Percentiles rank a stretch among this genome's conserved stretches.
Evolutionary conservation across 2,888 invertebrate species (phyloP).

Genomic region (Xestia c-nigrum): DNA sequence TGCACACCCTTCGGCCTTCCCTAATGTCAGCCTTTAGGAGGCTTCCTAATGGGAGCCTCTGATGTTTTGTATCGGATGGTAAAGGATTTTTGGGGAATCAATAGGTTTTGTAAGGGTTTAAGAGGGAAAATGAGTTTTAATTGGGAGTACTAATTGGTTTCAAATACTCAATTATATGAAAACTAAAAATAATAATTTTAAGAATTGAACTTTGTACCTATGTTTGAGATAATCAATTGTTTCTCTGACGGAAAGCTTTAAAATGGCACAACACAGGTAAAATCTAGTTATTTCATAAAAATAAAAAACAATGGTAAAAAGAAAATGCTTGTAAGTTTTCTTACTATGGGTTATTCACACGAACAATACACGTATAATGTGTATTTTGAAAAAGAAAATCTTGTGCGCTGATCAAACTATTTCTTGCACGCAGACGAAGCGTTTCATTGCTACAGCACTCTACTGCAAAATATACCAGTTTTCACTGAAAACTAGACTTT

Average conservation of each 20-base stretch:
- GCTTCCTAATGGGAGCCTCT: conserved; percentile 20
- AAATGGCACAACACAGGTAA: background rate
- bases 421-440: background rate
- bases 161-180: background rate
- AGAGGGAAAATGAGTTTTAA: background rate
- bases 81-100: conserved; percentile 17
- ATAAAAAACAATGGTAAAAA: background rate
- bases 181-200: no score
- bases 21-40: conserved; percentile 60
- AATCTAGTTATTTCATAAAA: background rate
- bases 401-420: background rate
- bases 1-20: conserved; percentile 73
- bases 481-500: no score
- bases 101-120: conserved; percentile 2
- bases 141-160: background rate
- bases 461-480: background rate
- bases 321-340: background rate
- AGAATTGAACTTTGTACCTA: background rate
- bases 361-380: no score
- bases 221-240: background rate
- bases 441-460: background rate
- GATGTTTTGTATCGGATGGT: conserved; percentile 48
- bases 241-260: background rate
- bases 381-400: no score
- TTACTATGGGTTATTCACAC: background rate